These are phyloP conservation scores for Chascanopsetta lugubris DNA, from an alignment of 2,113 vertebrate genomes.

Conservation along the genomic window DNA sequence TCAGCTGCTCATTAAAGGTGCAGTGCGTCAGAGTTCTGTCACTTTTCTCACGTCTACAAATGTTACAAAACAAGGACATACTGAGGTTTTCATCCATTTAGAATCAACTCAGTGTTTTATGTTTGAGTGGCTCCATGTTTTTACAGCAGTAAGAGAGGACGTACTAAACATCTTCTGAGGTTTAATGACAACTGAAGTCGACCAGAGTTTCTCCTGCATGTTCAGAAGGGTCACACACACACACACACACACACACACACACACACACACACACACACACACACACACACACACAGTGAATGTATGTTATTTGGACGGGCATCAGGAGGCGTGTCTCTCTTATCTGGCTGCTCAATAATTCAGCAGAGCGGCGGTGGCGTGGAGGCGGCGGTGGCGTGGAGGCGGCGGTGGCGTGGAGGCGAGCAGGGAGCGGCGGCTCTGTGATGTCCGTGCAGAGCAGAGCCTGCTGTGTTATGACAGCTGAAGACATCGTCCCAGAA, in stretches of 20 bases:
- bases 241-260: too few relatives aligned
- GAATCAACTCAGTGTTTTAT: too few relatives aligned
- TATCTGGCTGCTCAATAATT: slow-evolving; percentile 50
- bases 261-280: not conserved
- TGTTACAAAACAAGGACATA: too few relatives aligned
- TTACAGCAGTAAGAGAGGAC: too few relatives aligned
- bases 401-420: not conserved
- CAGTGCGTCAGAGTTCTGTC: not conserved
- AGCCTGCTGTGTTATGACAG: not conserved
- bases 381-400: not conserved
- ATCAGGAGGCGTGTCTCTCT: slow-evolving; percentile 15
- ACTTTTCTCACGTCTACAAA: too few relatives aligned
- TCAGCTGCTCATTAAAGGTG: not conserved
- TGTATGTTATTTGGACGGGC: slow-evolving; percentile 4
- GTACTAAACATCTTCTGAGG: too few relatives aligned
- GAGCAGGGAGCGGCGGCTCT: slow-evolving; percentile 2
- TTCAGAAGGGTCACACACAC: too few relatives aligned
- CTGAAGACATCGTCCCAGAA: not conserved
- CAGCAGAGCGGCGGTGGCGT: slow-evolving; percentile 9
- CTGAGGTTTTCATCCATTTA: too few relatives aligned
- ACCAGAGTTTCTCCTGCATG: too few relatives aligned
- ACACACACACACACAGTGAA: not conserved
- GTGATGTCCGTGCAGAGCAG: not conserved
- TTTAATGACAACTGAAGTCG: too few relatives aligned
- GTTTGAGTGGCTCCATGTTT: too few relatives aligned